phyloP scores from a whole-genome alignment of 1,140 invertebrate genomes.

The Hormaphis cornu region DNA sequence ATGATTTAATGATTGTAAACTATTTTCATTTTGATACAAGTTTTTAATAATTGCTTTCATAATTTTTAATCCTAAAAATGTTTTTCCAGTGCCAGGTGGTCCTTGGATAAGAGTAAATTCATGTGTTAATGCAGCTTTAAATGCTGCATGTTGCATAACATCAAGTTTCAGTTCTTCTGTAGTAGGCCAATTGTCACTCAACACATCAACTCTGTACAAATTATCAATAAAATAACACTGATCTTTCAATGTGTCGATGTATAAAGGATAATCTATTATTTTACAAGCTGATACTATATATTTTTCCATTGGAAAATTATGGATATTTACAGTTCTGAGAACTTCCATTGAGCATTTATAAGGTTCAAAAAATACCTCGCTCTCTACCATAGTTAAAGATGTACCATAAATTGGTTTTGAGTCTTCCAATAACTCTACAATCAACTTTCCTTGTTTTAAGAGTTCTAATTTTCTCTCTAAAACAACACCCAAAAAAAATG shows the following conservation, averaged over 20 bases:
- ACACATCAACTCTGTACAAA: conserved; percentile 30
- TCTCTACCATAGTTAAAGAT: conserved; percentile 53
- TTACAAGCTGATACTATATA: conserved; percentile 50
- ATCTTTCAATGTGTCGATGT: conserved; percentile 34
- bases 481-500: conserved; percentile 57
- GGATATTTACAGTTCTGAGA: conserved; percentile 47
- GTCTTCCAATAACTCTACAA: conserved; percentile 44
- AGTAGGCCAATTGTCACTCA: conserved; percentile 43
- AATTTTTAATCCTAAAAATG: conserved; percentile 61
- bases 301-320: conserved; percentile 53
- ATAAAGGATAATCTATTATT: conserved; percentile 34
- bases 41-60: conserved; percentile 51
- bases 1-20: conserved; percentile 9
- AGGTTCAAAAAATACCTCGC: conserved; percentile 58
- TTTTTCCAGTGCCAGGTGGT: conserved; percentile 72
- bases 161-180: conserved; percentile 46
- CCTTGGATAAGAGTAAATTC: conserved; percentile 69
- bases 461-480: conserved; percentile 46
- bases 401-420: conserved; percentile 41
- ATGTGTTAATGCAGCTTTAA: conserved; percentile 49
- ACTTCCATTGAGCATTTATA: conserved; percentile 55
- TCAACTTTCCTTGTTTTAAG: conserved; percentile 46
- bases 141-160: conserved; percentile 51
- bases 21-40: conserved; percentile 33
- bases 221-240: background rate